These are phyloP conservation scores for Isaurus tuberculatus DNA, from an alignment of 92 coral and sea anemone species.

Conservation along the genomic window DNA sequence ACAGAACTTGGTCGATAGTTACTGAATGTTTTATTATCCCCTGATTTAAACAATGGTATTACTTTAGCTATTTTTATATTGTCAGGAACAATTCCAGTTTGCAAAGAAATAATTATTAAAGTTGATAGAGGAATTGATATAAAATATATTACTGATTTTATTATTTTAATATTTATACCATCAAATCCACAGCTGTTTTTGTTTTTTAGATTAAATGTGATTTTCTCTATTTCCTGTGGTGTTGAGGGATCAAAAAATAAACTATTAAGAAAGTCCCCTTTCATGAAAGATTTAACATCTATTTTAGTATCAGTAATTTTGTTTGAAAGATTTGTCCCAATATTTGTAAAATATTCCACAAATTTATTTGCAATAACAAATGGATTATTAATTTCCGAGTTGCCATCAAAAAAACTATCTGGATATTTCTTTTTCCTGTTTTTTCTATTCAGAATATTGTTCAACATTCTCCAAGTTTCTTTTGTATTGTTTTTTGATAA, in stretches of 20 bases:
- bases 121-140: background rate
- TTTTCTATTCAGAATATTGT: constrained; percentile 31
- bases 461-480: constrained; percentile 42
- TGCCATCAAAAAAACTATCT: constrained; percentile 6
- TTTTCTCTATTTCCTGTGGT: too few relatives aligned
- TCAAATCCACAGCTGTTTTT: too few relatives aligned
- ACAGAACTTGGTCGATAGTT: constrained; percentile 4
- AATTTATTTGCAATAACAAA: constrained; percentile 39
- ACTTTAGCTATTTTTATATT: too few relatives aligned
- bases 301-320: background rate
- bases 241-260: too few relatives aligned
- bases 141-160: too few relatives aligned
- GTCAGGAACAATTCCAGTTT: too few relatives aligned
- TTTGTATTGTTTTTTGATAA: constrained; percentile 30
- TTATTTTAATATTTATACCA: too few relatives aligned
- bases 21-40: background rate
- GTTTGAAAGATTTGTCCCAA: too few relatives aligned
- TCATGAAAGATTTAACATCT: too few relatives aligned
- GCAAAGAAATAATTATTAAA: background rate
- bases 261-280: too few relatives aligned
- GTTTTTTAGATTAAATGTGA: too few relatives aligned
- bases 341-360: constrained; percentile 34
- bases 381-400: constrained; percentile 11
- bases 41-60: background rate
- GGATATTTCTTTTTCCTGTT: constrained; percentile 22